A percentile compares a stretch with the other conserved stretches of the same genome.
Evolutionary conservation across 2,113 vertebrate genomes (phyloP).

Genomic region (Heterochromis multidens): DNA sequence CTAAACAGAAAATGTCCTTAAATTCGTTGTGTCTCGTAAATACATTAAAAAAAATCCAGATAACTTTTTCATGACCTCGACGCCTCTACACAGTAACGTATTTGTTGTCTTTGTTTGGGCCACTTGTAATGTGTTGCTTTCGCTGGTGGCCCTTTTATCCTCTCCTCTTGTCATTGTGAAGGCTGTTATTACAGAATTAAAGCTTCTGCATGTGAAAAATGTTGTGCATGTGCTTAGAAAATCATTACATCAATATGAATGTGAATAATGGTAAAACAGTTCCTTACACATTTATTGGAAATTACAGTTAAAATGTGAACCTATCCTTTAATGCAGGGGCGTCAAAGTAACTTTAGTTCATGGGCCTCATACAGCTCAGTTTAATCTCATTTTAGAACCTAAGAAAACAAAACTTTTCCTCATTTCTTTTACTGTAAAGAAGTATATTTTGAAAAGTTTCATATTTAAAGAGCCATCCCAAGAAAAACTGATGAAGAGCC

Average conservation of each 20-base stretch:
- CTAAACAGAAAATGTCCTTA: fast-evolving
- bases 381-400: background rate
- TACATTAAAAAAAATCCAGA: background rate
- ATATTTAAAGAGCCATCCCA: background rate
- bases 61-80: background rate
- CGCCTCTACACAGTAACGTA: background rate
- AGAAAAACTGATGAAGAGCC: fast-evolving
- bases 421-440: background rate
- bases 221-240: background rate
- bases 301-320: background rate
- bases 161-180: background rate
- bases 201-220: constrained; percentile 16
- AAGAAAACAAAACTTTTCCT: no score
- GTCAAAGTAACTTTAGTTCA: background rate
- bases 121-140: constrained; percentile 56
- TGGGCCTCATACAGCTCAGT: background rate
- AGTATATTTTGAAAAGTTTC: background rate
- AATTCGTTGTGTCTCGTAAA: background rate
- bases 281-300: background rate
- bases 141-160: background rate
- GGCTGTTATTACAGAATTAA: background rate
- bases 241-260: background rate
- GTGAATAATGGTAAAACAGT: background rate
- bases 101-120: background rate
- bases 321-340: background rate